Base-by-base conservation (phyloP, 1,140 invertebrate species). In the Drosophila obscura region DNA sequence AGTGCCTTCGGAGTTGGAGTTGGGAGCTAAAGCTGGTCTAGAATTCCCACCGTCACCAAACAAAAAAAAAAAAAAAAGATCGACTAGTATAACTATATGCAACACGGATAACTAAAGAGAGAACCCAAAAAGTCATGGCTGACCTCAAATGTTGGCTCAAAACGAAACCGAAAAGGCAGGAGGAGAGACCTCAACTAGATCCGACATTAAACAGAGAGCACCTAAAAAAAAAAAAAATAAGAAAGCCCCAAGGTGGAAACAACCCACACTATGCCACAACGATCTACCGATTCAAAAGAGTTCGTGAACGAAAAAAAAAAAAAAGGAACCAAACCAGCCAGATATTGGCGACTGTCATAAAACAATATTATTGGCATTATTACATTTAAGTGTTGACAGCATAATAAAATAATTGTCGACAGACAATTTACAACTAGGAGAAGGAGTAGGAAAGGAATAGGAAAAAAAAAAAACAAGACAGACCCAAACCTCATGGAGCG, bases 341-440 rank as follows among this genome's bases (percentile, higher is more conserved):
- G 57, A 88, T 88, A 88, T 83, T 83, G 83, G 35, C 73, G 82
- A 81, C 80, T 90, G 84, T 91, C 89, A 91, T 91, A 91, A 90
- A 89, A 82, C 89, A 91, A 90, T 85, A 90, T 89, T 91, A 91
- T 90, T 91, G 89, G 84, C 89, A 91, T 91, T 91, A 91, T 89
- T 91, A 89, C 89, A 91, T 87, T 91, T 85, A 87, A 90, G 85
- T 91, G 90, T 91, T 91, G 90, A 91, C 90, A 90, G 90, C 80
- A 91, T 91, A 91, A 91, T 91, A 91, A 91, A 91, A 91, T 91
- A 91, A 91, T 91, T 91, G 90, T 90, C 80, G 90, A 91, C 85
- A 90, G 85, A 85, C 87, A 90, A 90, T 87, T 77, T 75, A 64
- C 64, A 61, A 76, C 59, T 67, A 56, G 44, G 71, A 41, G 72